These are phyloP conservation scores for Tetranychus truncatus DNA, from an alignment of 2,888 invertebrate genomes.

Conservation along the genomic window DNA sequence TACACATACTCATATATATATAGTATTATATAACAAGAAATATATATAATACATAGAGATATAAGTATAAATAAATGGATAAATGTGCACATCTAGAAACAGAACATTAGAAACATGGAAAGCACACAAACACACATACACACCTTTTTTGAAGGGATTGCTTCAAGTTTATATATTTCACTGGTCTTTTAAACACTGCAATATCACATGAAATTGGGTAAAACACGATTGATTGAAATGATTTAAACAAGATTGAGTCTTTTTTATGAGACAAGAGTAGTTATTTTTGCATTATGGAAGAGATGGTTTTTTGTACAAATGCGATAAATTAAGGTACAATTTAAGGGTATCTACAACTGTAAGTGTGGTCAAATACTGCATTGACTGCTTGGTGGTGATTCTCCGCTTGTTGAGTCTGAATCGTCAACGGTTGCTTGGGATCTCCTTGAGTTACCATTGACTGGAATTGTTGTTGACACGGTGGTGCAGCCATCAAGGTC, in stretches of 20 bases:
- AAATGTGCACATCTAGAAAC: background rate
- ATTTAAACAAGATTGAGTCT: too few species aligned
- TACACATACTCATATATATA: background rate
- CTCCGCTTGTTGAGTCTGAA: slow-evolving; percentile 23
- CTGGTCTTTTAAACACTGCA: too few species aligned
- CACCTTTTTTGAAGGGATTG: too few species aligned
- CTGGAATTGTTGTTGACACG: slow-evolving; percentile 24
- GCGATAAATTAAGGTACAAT: slow-evolving; percentile 1
- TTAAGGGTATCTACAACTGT: slow-evolving; percentile 8
- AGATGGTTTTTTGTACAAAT: background rate
- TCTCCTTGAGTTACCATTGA: slow-evolving; percentile 17
- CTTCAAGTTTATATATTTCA: too few species aligned
- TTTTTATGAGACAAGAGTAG: background rate
- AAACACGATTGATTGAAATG: too few species aligned
- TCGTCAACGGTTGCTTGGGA: slow-evolving; percentile 17
- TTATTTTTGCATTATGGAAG: background rate
- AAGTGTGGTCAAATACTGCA: slow-evolving; percentile 24
- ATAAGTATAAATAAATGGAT: background rate
- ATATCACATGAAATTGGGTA: too few species aligned
- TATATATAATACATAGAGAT: background rate
- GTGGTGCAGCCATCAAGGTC: slow-evolving; percentile 27
- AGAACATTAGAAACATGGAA: background rate
- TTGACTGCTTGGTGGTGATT: slow-evolving; percentile 26
- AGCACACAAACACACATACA: background rate
- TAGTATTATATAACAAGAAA: background rate